Evolutionary conservation across 2,113 vertebrate genomes (phyloP).

Genomic region (Macaca nemestrina): DNA sequence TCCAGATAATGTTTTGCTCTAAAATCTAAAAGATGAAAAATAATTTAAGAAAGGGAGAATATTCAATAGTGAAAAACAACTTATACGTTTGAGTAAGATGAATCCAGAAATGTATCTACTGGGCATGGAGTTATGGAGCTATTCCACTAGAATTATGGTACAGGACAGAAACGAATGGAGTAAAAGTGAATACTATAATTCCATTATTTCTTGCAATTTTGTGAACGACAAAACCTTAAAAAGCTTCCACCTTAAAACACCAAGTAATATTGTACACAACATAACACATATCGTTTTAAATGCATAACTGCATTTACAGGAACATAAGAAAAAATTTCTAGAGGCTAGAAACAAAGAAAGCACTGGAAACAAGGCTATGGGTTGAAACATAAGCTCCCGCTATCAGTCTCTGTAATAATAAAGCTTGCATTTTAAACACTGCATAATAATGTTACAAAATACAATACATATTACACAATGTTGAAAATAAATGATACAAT

Average conservation of each 20-base stretch:
- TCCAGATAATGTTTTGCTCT: not conserved
- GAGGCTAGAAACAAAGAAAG: not conserved
- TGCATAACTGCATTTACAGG: not conserved
- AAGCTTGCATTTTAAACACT: not conserved
- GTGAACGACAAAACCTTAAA: not conserved
- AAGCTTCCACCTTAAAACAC: not conserved
- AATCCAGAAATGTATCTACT: not conserved
- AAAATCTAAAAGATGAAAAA: not conserved
- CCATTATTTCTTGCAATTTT: not conserved
- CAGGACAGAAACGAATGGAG: not conserved
- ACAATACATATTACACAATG: not conserved
- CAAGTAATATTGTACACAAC: not conserved
- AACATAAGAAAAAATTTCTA: not conserved
- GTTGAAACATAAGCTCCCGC: not conserved
- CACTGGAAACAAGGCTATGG: not conserved
- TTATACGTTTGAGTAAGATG: not conserved
- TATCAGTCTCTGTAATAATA: not conserved
- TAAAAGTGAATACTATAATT: not conserved
- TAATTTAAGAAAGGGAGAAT: not conserved
- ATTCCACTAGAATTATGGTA: not conserved
- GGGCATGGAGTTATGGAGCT: not conserved
- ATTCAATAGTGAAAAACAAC: not conserved
- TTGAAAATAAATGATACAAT: constrained; percentile 3
- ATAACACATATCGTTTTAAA: not conserved
- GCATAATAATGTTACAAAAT: not conserved